Percentiles rank a stretch among this genome's conserved stretches.
These are phyloP conservation scores for Macrotrachela quadricornifera DNA, from an alignment of 1,140 invertebrate genomes.

Conservation along the genomic window DNA sequence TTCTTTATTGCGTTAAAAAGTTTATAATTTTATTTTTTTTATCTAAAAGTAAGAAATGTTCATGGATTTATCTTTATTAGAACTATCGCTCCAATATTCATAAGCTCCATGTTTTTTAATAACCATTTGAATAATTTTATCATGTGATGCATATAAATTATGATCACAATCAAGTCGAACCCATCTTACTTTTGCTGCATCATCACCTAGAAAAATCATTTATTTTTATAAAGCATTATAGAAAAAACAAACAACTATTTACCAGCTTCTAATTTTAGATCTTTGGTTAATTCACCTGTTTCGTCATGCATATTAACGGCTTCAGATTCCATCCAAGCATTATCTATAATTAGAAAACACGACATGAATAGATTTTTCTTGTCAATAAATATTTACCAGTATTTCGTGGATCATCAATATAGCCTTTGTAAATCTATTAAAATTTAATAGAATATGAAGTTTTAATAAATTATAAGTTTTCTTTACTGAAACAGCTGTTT, in stretches of 20 bases:
- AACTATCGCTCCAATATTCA: no score
- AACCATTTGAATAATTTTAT: slow-evolving; percentile 4
- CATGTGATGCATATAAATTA: slow-evolving; percentile 8
- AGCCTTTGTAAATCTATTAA: slow-evolving; percentile 19
- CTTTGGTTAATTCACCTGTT: neutral
- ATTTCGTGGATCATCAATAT: slow-evolving; percentile 29
- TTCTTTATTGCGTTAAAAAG: no score
- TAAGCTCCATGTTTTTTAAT: neutral
- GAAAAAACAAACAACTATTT: neutral
- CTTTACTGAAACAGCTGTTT: neutral
- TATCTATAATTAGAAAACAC: slow-evolving; percentile 12
- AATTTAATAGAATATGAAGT: slow-evolving; percentile 43
- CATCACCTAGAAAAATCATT: neutral
- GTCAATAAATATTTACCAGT: slow-evolving; percentile 10
- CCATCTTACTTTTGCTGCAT: slow-evolving; percentile 7
- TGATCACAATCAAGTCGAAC: neutral
- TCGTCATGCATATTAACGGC: slow-evolving; percentile 8
- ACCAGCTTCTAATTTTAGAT: neutral
- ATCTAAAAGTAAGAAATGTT: no score
- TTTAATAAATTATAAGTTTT: slow-evolving; percentile 4
- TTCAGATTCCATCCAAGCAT: slow-evolving; percentile 29
- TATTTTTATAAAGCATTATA: neutral
- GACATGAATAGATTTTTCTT: no score
- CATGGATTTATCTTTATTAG: no score
- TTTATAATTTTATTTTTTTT: no score